Conservation (phyloP, 2,113 vertebrate genomes). For the Nyctereutes procyonoides region DNA sequence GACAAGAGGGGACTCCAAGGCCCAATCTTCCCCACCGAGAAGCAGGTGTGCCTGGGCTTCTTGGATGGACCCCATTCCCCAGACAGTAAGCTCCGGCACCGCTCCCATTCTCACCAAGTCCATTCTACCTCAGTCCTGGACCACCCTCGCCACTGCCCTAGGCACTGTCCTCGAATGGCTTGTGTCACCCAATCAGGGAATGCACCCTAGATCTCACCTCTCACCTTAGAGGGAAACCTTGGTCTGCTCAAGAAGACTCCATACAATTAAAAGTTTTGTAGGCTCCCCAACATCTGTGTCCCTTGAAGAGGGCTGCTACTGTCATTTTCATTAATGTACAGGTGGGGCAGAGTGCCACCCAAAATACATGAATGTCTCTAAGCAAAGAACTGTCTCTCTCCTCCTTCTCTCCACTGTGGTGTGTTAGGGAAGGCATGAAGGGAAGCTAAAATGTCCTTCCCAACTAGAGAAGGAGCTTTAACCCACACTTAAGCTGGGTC, state of each 20-base stretch:
- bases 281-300: not conserved
- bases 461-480: not conserved
- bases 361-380: conserved; percentile 54
- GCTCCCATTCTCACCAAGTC: not conserved
- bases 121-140: not conserved
- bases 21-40: not conserved
- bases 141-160: not conserved
- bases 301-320: not conserved
- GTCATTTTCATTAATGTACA: not conserved
- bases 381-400: not conserved
- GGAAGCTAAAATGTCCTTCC: not conserved
- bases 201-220: not conserved
- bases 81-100: not conserved
- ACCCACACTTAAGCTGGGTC: not conserved
- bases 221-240: not conserved
- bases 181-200: not conserved
- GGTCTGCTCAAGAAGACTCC: not conserved
- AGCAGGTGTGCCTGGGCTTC: not conserved
- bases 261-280: not conserved
- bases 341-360: not conserved
- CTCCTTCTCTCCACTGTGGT: not conserved
- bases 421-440: not conserved
- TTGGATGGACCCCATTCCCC: not conserved
- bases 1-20: not conserved
- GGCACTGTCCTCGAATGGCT: not conserved